Conservation (phyloP, 2,113 vertebrate species). For the Motacilla tschutschensis region DNA sequence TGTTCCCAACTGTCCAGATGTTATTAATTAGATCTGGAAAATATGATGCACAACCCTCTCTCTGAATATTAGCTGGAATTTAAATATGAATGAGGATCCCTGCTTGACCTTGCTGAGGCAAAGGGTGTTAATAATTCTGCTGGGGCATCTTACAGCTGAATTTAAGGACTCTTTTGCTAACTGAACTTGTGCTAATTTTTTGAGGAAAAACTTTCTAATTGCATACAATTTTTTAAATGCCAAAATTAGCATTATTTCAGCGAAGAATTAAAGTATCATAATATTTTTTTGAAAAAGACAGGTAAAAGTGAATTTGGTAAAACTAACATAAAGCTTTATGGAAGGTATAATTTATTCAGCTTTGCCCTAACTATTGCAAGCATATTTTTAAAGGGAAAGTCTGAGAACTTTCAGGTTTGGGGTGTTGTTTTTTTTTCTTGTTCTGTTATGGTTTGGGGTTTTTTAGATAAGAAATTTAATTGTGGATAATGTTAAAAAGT, state of each 20-base stretch:
- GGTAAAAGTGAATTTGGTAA: not conserved
- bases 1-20: constrained; percentile 30
- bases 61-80: constrained; percentile 3
- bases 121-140: not conserved
- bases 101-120: constrained; percentile 1
- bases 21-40: constrained; percentile 53
- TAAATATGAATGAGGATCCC: constrained; percentile 29
- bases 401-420: not conserved
- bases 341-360: not conserved
- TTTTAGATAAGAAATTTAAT: not conserved
- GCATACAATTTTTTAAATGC: not conserved
- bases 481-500: not conserved
- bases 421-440: not conserved
- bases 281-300: not conserved
- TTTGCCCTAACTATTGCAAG: not conserved
- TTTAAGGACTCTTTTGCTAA: not conserved
- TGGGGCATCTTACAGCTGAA: not conserved
- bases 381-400: not conserved
- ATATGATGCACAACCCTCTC: not conserved
- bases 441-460: accelerated
- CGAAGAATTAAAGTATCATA: not conserved
- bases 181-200: not conserved
- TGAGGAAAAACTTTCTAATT: not conserved
- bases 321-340: not conserved
- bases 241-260: not conserved